Percentiles rank a stretch among this genome's conserved stretches.
phyloP scores from a whole-genome alignment of 64 coral and sea anemone species.

The Stichodactyla mertensii region DNA sequence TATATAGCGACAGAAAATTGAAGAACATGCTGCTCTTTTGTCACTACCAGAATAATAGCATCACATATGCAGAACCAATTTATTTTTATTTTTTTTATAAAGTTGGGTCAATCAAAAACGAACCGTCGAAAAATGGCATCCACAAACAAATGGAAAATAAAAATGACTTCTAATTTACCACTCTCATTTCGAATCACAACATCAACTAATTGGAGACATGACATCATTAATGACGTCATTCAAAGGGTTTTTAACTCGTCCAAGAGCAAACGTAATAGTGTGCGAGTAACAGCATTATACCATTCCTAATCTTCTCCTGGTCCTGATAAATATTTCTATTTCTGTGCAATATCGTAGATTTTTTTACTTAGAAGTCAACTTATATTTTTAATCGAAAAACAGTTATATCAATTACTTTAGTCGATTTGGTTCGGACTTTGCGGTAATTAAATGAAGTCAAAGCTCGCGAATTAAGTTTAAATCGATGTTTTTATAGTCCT shows the following conservation, averaged over 20 bases:
- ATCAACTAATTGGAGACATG: not conserved
- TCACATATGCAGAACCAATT: too few species aligned
- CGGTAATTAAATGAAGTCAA: not conserved
- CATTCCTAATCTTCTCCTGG: not conserved
- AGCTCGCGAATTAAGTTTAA: not conserved
- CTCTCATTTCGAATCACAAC: not conserved
- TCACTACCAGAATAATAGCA: too few species aligned
- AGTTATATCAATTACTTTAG: not conserved
- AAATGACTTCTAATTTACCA: not conserved
- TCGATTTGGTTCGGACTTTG: not conserved
- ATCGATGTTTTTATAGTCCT: not conserved
- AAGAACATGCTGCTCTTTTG: too few species aligned
- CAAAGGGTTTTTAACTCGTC: not conserved
- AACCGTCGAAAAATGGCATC: not conserved
- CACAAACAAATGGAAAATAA: not conserved
- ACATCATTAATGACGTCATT: conserved; percentile 12
- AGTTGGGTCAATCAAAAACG: too few species aligned
- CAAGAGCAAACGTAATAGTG: not conserved
- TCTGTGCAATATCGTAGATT: not conserved
- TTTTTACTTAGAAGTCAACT: not conserved
- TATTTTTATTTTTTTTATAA: too few species aligned
- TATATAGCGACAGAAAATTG: not conserved
- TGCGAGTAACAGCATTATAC: not conserved
- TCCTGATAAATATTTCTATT: not conserved
- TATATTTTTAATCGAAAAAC: conserved; percentile 1